Percentiles rank a stretch among this genome's conserved stretches.
These are phyloP conservation scores for Myripristis murdjan DNA, from an alignment of 2,797 vertebrate genomes.

Conservation along the genomic window DNA sequence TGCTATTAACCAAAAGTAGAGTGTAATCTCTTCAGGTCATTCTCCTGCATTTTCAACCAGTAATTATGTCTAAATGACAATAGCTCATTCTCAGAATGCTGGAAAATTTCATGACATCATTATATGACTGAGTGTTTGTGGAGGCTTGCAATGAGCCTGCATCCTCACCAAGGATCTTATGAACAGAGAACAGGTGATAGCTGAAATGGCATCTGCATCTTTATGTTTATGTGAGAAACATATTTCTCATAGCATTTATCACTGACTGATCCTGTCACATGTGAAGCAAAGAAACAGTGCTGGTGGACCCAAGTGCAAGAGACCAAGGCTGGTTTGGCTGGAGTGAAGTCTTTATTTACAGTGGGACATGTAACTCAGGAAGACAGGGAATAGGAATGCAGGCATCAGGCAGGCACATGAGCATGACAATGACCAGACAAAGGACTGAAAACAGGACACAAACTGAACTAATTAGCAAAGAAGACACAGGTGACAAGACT, in stretches of 20 bases:
- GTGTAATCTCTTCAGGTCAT: slow-evolving; percentile 68
- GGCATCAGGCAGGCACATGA: too few species aligned
- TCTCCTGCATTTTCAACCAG: slow-evolving; percentile 60
- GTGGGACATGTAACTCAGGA: too few species aligned
- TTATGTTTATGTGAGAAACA: background rate
- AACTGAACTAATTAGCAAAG: too few species aligned
- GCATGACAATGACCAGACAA: too few species aligned
- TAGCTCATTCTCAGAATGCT: slow-evolving; percentile 68
- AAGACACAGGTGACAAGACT: too few species aligned
- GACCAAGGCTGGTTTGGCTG: too few species aligned
- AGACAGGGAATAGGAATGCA: too few species aligned
- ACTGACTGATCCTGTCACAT: too few species aligned
- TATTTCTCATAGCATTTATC: background rate
- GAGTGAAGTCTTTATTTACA: too few species aligned
- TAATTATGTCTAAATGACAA: slow-evolving; percentile 81
- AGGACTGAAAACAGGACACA: too few species aligned
- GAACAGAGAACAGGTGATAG: slow-evolving; percentile 30
- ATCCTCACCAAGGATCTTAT: slow-evolving; percentile 38
- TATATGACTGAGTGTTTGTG: slow-evolving; percentile 34
- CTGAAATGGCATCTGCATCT: background rate
- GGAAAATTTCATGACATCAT: slow-evolving; percentile 67
- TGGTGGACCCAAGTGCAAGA: too few species aligned
- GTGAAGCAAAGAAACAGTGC: too few species aligned
- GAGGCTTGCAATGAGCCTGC: slow-evolving; percentile 34
- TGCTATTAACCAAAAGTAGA: slow-evolving; percentile 58